These are phyloP conservation scores for Ips nitidus DNA, from an alignment of 1,140 invertebrate genomes.

Conservation along the genomic window DNA sequence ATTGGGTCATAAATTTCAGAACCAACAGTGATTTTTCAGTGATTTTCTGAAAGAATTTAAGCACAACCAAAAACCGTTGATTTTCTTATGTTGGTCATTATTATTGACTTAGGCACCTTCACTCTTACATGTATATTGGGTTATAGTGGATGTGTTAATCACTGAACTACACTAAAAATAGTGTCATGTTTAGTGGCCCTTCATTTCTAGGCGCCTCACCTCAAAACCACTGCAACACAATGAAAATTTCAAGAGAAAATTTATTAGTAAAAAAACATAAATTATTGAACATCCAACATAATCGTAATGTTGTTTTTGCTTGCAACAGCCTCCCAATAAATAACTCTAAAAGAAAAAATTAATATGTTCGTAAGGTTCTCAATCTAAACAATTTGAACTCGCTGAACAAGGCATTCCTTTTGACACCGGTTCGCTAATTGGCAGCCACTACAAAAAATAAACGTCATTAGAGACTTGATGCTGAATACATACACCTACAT, in stretches of 20 bases:
- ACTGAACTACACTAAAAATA: neutral
- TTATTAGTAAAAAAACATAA: neutral
- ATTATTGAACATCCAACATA: neutral
- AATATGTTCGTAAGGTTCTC: conserved; percentile 13
- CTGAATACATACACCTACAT: conserved; percentile 33
- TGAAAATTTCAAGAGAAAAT: neutral
- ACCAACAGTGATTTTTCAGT: too few relatives aligned
- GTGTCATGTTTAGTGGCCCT: neutral
- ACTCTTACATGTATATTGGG: neutral
- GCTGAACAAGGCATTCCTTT: conserved; percentile 32
- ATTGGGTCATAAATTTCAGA: too few relatives aligned
- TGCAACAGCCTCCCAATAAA: conserved; percentile 8
- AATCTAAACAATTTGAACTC: conserved; percentile 16
- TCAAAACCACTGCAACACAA: neutral
- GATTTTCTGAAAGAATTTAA: too few relatives aligned
- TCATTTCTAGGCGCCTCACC: neutral
- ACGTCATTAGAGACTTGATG: conserved; percentile 36
- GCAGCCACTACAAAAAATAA: conserved; percentile 14
- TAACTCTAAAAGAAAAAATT: conserved; percentile 14
- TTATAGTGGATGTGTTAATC: neutral
- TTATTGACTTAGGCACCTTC: neutral
- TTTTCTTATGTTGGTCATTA: too few relatives aligned
- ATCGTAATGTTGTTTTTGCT: neutral
- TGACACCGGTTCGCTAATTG: conserved; percentile 24
- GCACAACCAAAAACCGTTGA: too few relatives aligned